Conservation (phyloP, 1,140 invertebrate species). For the Tribolium castaneum region DNA sequence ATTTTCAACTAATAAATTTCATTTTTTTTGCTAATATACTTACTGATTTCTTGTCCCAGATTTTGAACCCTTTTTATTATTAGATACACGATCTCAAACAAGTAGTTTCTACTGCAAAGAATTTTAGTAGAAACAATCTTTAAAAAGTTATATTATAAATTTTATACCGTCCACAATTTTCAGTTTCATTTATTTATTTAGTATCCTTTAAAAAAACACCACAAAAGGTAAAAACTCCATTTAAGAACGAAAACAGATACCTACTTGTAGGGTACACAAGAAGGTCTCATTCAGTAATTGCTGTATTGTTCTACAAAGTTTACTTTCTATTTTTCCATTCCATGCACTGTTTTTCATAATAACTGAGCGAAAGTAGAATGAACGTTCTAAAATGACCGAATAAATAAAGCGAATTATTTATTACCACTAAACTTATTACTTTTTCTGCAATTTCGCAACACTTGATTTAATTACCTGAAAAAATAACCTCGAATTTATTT, state of each 20-base stretch:
- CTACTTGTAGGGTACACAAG: not conserved
- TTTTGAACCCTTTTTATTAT: no score
- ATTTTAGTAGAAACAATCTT: no score
- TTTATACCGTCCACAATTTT: no score
- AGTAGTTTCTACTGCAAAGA: no score
- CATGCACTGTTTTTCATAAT: slow-evolving; percentile 28
- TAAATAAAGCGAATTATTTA: slow-evolving; percentile 3
- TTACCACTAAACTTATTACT: not conserved
- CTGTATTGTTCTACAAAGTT: slow-evolving; percentile 10
- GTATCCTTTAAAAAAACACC: not conserved
- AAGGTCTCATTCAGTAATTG: not conserved
- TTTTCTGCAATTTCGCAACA: not conserved
- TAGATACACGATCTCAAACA: no score
- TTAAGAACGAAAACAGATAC: not conserved
- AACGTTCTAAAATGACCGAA: slow-evolving; percentile 30
- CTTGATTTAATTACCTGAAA: not conserved
- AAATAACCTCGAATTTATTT: not conserved
- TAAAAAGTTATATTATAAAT: no score
- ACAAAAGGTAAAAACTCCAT: not conserved
- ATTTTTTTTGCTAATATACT: no score
- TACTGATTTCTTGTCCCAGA: no score
- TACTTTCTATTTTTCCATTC: slow-evolving; percentile 27
- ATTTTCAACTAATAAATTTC: no score
- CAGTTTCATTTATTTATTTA: no score
- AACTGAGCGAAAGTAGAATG: slow-evolving; percentile 18